Base-by-base conservation (phyloP, 2,113 vertebrate genomes). In the Notarius quadriscutis region DNA sequence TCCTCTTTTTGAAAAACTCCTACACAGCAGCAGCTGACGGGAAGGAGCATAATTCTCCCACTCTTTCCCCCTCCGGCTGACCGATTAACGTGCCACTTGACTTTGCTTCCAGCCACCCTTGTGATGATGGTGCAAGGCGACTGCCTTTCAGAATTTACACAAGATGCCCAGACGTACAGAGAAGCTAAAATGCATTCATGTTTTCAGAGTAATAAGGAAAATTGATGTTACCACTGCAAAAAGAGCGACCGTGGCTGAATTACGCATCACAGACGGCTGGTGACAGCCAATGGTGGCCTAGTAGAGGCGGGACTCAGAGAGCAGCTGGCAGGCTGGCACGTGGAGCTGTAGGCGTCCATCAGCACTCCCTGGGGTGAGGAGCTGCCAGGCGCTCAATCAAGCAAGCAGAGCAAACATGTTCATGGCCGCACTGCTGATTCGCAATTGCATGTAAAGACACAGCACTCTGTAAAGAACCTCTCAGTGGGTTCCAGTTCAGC, bases 1-100 rank as follows among this genome's bases (percentile, higher is more conserved):
- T 94, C 91, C 92, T 93, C 90, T 92, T 87, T 92, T 92, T 93
- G 92, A 92, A 92, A 93, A 91, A 60, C 89, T 93, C 92, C 94
- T 90, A 93, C 90, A 92, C 89, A 91, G 78, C 91, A 1, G 1
- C 91, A 93, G 93, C 92, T 90, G 93, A 92, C 84, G 84, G 81
- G 78, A 93, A 92, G 86, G 88, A 92, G 89, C 87, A 92, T 89
- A 93, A 91, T 93, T 92, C 90, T 82, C 86, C 89, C 84, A 87
- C 91, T 91, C 92, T 84, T 75, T 67, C 50, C 65, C 88, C 86
- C 86, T 85, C 77, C 55, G 71, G 71, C 72, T 89, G 63, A 90
- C 81, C 75, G 88, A 85, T 81, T 92, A 91, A 93, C 89, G 92
- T 92, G 90, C 90, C 77, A 92, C 91, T 94, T 93, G 91, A 95